A percentile compares a stretch with the other conserved stretches of the same genome.
These are phyloP conservation scores for Trichomycterus rosablanca DNA, from an alignment of 2,113 vertebrate species.

Conservation along the genomic window DNA sequence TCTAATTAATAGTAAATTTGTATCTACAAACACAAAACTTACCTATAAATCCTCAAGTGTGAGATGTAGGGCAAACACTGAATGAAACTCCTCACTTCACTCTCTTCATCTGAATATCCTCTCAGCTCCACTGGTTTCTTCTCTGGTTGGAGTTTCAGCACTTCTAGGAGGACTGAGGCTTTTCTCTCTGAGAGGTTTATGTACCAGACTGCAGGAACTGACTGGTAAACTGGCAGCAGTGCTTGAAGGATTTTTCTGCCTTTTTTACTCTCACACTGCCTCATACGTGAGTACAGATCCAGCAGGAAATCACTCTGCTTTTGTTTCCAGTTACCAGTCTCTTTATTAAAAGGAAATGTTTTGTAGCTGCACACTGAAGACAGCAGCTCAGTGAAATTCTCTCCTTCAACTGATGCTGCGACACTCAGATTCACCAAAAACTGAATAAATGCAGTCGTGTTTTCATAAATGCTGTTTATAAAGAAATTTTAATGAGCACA, in stretches of 20 bases:
- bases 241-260: slow-evolving; percentile 4
- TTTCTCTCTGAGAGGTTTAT: slow-evolving; percentile 5
- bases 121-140: slow-evolving; percentile 3
- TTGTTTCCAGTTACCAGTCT: neutral
- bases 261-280: slow-evolving; percentile 6
- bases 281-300: slow-evolving; percentile 32
- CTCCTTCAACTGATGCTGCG: slow-evolving; percentile 9
- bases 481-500: too few species aligned
- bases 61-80: neutral
- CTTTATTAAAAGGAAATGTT: neutral
- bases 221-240: slow-evolving; percentile 7
- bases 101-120: neutral
- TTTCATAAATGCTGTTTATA: neutral
- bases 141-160: slow-evolving; percentile 14
- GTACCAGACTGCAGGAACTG: neutral
- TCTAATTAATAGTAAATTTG: too few species aligned
- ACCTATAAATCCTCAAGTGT: neutral
- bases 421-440: neutral
- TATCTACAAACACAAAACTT: too few species aligned
- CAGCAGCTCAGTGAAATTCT: neutral
- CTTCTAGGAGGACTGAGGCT: slow-evolving; percentile 8
- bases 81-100: slow-evolving; percentile 6
- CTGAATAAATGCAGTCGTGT: neutral
- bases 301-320: slow-evolving; percentile 24
- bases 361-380: neutral